A percentile compares a stretch with the other conserved stretches of the same genome.
These are phyloP conservation scores for Astropecten irregularis DNA, from an alignment of 53 echinoderm and acorn worm genomes.

Conservation along the genomic window DNA sequence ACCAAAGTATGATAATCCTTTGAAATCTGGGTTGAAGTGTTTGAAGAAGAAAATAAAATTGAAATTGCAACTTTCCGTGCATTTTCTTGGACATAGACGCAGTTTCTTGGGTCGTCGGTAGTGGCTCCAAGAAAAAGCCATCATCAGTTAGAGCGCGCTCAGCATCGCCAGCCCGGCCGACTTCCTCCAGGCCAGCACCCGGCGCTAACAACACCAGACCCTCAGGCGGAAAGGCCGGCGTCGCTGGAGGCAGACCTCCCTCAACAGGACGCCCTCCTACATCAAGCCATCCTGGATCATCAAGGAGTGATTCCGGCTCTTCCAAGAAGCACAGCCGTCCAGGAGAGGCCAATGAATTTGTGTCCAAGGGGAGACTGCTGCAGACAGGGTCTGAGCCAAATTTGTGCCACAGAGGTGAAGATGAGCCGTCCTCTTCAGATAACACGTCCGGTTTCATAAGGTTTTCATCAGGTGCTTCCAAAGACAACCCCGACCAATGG, in stretches of 20 bases:
- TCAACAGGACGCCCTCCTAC: constrained; percentile 1
- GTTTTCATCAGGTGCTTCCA: neutral
- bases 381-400: constrained; percentile 46
- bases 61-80: no score
- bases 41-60: no score
- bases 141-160: constrained; percentile 52
- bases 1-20: no score
- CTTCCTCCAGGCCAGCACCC: neutral
- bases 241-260: constrained; percentile 17
- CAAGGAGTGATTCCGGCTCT: constrained; percentile 40
- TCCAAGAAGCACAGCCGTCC: constrained; percentile 1
- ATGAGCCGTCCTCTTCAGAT: neutral
- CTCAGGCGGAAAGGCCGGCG: constrained; percentile 28
- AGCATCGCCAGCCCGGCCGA: constrained; percentile 67
- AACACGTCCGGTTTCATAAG: neutral
- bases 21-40: no score
- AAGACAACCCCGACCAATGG: neutral
- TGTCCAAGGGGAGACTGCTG: neutral
- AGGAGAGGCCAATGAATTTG: neutral
- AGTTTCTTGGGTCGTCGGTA: constrained; percentile 65
- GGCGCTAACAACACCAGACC: constrained; percentile 13
- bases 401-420: constrained; percentile 6
- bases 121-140: constrained; percentile 54
- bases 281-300: neutral
- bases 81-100: no score